A percentile compares a stretch with the other conserved stretches of the same genome.
Evolutionary conservation across 2,113 vertebrate genomes (phyloP).

Genomic region (Ariopsis seemanni): DNA sequence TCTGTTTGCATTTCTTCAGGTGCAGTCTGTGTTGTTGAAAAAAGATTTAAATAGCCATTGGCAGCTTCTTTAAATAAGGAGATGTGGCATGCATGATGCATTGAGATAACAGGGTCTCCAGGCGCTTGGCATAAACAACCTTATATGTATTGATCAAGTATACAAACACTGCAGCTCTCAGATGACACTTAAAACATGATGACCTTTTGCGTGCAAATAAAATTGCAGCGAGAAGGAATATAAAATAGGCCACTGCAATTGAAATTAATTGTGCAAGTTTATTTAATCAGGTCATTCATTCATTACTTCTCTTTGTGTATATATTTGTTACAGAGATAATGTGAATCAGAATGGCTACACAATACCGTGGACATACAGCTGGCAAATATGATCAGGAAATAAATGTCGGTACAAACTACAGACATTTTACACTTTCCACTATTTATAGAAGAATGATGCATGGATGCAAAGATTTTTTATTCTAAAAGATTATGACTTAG

Average conservation of each 20-base stretch:
- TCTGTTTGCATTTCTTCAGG: background rate
- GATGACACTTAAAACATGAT: background rate
- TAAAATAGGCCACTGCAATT: background rate
- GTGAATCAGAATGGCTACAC: background rate
- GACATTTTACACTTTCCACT: background rate
- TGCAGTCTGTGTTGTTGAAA: background rate
- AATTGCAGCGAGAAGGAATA: background rate
- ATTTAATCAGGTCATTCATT: background rate
- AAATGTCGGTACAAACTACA: background rate
- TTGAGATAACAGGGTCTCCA: background rate
- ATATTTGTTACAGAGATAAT: background rate
- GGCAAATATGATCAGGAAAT: background rate
- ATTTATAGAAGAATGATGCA: background rate
- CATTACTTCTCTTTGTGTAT: background rate
- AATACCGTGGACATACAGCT: background rate
- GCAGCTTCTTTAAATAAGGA: background rate
- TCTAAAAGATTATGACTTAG: background rate
- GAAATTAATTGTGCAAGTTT: background rate
- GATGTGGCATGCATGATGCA: background rate
- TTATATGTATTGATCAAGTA: background rate
- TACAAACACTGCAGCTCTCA: background rate
- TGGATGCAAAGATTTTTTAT: background rate
- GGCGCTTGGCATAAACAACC: background rate
- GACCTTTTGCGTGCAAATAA: background rate
- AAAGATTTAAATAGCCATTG: background rate